Evolutionary conservation across 2,113 vertebrate genomes (phyloP), one percentile per base, ranked within the genome.

Genomic region (Elephas maximus): DNA sequence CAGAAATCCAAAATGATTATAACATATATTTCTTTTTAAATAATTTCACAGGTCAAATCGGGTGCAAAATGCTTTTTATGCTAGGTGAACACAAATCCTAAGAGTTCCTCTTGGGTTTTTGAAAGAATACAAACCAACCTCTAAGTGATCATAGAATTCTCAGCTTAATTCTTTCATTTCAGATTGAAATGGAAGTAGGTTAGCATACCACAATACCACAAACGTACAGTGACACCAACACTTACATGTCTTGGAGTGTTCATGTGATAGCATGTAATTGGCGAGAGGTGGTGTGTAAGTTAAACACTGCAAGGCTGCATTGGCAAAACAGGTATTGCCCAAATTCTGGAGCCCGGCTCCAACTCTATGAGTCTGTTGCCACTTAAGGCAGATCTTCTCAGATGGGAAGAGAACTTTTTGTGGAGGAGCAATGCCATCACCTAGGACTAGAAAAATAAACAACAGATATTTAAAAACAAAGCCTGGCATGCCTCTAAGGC

Each of bases 261-360:
- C 99, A 12, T 99, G 99, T 11, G 99, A 99, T 65, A 99, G 98
- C 99, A 99, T 99, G 98, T 99, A 99, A 97, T 99, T 99, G 95
- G 99, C 99, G 4, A 99, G 99, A 14, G 99, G 99, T 7, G 99
- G 99, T 0, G 99, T 99, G 97, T 99, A 99, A 3, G 99, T 99
- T 93, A 99, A 98, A 98, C 99, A 99, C 82, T 99, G 99, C n/a
- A 99, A 97, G 17, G 99, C 99, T 11, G 99, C 99, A 97, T 99
- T 99, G 79, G 99, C 99, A 97, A 99, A 99, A 96, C 99, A 99
- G 0, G 99, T 99, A 96, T 99, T 99, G 98, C 99, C 99, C 63
- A 99, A 98, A 92, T 99, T 99, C 96, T 99, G 99, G 95, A 99
- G 99, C n/a, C 99, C 99, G 57, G 99, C 99, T 98, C 99, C 99